Conservation (phyloP, 2,888 invertebrate genomes). For the Stenurella melanura region DNA sequence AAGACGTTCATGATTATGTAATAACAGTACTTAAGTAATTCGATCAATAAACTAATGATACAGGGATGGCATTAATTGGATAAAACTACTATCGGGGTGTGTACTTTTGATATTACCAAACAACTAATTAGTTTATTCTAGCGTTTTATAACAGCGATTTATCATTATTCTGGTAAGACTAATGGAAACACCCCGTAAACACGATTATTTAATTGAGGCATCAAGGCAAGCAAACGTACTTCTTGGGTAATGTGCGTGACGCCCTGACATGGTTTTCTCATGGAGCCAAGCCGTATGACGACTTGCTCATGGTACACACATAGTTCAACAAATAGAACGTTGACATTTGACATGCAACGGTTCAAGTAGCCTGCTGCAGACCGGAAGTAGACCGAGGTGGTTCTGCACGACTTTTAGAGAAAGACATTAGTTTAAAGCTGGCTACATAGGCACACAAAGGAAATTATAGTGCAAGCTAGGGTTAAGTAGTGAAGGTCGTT, state of each 20-base stretch:
- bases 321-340: conserved; percentile 23
- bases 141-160: no score
- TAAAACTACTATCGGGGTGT: no score
- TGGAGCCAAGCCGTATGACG: background rate
- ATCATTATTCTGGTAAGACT: background rate
- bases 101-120: no score
- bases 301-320: background rate
- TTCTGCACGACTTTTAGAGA: conserved; percentile 8
- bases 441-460: background rate
- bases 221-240: conserved; percentile 7
- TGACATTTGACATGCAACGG: conserved; percentile 35
- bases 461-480: background rate
- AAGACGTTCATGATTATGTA: no score
- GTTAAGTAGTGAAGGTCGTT: no score
- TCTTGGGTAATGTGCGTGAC: background rate
- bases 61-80: no score
- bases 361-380: conserved; percentile 8
- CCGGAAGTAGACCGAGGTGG: conserved; percentile 30
- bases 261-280: conserved; percentile 15
- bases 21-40: no score
- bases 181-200: background rate
- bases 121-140: no score
- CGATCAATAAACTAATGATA: no score
- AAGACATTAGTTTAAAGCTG: conserved; percentile 1
- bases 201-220: background rate